Percentiles rank a stretch among this genome's conserved stretches.
Conservation (phyloP, 2,797 vertebrate genomes). For the Echeneis naucrates region DNA sequence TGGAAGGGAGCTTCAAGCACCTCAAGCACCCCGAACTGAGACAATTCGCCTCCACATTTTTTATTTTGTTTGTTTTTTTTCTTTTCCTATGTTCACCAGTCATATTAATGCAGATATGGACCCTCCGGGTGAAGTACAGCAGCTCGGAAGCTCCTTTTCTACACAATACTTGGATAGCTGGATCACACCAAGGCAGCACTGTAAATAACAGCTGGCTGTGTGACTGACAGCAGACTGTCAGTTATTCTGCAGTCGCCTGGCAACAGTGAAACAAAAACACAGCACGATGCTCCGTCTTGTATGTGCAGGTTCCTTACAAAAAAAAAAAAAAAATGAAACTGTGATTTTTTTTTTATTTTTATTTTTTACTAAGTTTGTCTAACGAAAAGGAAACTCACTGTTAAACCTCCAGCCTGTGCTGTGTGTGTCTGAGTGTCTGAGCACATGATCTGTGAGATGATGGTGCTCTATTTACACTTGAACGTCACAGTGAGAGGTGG, state of each 20-base stretch:
- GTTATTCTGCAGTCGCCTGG: conserved; percentile 50
- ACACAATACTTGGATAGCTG: conserved; percentile 33
- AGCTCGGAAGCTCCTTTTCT: conserved; percentile 39
- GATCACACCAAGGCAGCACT: conserved; percentile 42
- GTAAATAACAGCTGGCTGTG: conserved; percentile 61
- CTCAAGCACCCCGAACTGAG: conserved; percentile 38
- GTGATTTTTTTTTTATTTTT: too few relatives aligned
- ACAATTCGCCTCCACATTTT: conserved; percentile 42
- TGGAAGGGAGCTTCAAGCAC: conserved; percentile 47
- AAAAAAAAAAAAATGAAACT: too few relatives aligned
- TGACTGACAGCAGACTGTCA: conserved; percentile 59
- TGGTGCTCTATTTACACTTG: conserved; percentile 28
- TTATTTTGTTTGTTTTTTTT: too few relatives aligned
- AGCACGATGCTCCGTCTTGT: conserved; percentile 5
- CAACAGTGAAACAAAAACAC: conserved; percentile 60
- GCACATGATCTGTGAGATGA: conserved; percentile 33
- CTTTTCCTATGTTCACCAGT: conserved; percentile 18
- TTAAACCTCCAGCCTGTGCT: conserved; percentile 1
- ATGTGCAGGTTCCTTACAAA: conserved; percentile 17
- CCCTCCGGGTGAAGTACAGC: conserved; percentile 13
- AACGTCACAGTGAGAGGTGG: conserved; percentile 32
- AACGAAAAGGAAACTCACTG: conserved; percentile 15
- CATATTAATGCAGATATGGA: conserved; percentile 27
- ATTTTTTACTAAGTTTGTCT: conserved; percentile 9
- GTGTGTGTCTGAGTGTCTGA: conserved; percentile 1